Base-by-base conservation (phyloP, 2,113 vertebrate genomes). In the Pitta sordida region DNA sequence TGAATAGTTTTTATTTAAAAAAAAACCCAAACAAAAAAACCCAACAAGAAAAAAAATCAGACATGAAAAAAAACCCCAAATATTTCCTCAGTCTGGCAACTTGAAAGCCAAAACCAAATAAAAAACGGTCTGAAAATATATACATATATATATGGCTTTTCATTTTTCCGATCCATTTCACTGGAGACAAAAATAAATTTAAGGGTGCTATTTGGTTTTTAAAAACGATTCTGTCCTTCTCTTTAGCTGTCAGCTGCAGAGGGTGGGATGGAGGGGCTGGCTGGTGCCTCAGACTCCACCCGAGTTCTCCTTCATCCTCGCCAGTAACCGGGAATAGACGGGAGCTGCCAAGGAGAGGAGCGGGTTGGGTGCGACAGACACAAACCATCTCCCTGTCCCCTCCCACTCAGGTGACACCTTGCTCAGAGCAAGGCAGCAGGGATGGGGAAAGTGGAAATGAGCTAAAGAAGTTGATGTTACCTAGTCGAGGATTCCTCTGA, bases 401-500 rank as follows among this genome's bases (percentile, higher is more conserved):
- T 56, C 52, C 34, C 13, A 0, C 12, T 4, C 14, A 1, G 6
- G 53, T 51, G 13, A 7, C 44, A 3, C 19, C 68, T 77, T 67
- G 48, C 70, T 41, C 34, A n/a, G n/a, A 44, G 79, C 85, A 85
- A 92, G 87, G 36, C 27, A 23, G 5, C 3, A 58, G 46, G 75
- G 55, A 15, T 8, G 24, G 30, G 64, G 65, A 9, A 41, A 64
- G 76, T 12, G 53, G 51, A 51, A 89, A 70, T 3, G 23, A 77
- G 49, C 23, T 52, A 41, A 53, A 64, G 65, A 79, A n/a, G 59
- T 39, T 37, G 24, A 5, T 48, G 86, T 97, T 97, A 98, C 98
- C 97, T 96, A 98, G 95, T 85, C 97, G 95, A 87, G 97, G 95
- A 79, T 96, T 97, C 78, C 89, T 96, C 81, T 97, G 97, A 71